Percentiles rank a stretch among this genome's conserved stretches.
phyloP scores from a whole-genome alignment of 2,888 invertebrate genomes.

The Diarsia brunnea region DNA sequence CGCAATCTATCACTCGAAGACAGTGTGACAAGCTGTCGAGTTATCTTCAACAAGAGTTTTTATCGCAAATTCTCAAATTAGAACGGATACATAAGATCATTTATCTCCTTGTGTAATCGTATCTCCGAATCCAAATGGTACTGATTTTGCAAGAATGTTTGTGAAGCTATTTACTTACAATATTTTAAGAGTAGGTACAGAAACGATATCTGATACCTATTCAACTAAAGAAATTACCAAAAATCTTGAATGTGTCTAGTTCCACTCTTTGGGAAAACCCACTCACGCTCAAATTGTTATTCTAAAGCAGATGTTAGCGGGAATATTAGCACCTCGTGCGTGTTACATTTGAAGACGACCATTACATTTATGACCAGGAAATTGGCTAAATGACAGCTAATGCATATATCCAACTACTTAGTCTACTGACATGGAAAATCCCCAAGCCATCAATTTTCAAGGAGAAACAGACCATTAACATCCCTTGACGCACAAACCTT shows the following conservation, averaged over 20 bases:
- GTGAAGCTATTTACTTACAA: background rate
- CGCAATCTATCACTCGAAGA: constrained; percentile 50
- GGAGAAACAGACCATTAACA: constrained; percentile 49
- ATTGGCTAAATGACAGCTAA: constrained; percentile 43
- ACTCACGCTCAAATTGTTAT: background rate
- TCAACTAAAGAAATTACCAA: background rate
- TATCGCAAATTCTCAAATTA: constrained; percentile 47
- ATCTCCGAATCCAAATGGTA: background rate
- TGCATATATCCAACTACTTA: constrained; percentile 30
- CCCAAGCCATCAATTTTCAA: constrained; percentile 32
- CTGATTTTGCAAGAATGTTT: background rate
- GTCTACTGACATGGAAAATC: constrained; percentile 47
- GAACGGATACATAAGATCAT: constrained; percentile 16
- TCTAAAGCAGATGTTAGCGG: constrained; percentile 5
- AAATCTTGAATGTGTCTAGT: background rate
- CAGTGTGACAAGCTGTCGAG: constrained; percentile 48
- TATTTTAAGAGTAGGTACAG: background rate
- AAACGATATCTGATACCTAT: background rate
- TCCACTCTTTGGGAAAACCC: constrained; percentile 4
- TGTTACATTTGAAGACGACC: constrained; percentile 20
- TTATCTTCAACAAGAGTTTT: constrained; percentile 43
- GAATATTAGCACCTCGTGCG: constrained; percentile 21
- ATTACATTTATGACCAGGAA: constrained; percentile 25
- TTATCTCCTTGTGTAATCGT: constrained; percentile 16
- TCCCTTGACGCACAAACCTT: constrained; percentile 57